Evolutionary conservation across 2,888 invertebrate species (phyloP).

Genomic region (Chrysina gloriosa): DNA sequence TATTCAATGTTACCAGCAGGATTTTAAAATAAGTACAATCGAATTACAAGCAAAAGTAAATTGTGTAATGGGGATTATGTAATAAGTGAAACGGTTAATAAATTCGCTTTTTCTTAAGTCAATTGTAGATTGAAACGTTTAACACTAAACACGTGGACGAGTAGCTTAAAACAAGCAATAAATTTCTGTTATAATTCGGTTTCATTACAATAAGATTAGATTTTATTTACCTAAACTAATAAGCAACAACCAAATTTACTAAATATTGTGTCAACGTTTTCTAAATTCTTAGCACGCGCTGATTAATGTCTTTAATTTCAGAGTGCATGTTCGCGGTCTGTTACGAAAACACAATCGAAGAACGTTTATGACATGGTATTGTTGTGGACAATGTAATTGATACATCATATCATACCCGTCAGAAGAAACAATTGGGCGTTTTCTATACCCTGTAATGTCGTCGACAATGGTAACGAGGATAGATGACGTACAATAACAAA

Average conservation of each 20-base stretch:
- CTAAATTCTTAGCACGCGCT: constrained; percentile 12
- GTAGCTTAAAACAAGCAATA: background rate
- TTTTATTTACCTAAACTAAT: too few species aligned
- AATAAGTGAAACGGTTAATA: too few species aligned
- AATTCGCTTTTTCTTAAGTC: too few species aligned
- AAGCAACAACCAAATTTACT: too few species aligned
- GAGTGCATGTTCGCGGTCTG: constrained; percentile 18
- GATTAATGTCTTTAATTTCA: constrained; percentile 16
- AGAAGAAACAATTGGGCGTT: background rate
- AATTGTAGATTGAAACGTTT: too few species aligned
- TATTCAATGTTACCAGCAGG: background rate
- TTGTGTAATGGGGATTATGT: background rate
- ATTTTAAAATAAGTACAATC: background rate
- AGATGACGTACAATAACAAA: background rate
- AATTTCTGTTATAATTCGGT: too few species aligned
- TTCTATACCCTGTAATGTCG: background rate
- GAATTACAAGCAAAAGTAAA: background rate
- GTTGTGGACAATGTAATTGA: constrained; percentile 16
- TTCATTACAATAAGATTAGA: too few species aligned
- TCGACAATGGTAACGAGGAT: background rate
- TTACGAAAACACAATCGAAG: constrained; percentile 14
- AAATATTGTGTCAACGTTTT: constrained; percentile 15
- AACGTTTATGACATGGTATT: constrained; percentile 11
- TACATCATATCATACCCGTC: background rate
- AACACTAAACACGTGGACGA: too few species aligned